phyloP scores from a whole-genome alignment of 1,140 invertebrate genomes.

The Pantala flavescens region DNA sequence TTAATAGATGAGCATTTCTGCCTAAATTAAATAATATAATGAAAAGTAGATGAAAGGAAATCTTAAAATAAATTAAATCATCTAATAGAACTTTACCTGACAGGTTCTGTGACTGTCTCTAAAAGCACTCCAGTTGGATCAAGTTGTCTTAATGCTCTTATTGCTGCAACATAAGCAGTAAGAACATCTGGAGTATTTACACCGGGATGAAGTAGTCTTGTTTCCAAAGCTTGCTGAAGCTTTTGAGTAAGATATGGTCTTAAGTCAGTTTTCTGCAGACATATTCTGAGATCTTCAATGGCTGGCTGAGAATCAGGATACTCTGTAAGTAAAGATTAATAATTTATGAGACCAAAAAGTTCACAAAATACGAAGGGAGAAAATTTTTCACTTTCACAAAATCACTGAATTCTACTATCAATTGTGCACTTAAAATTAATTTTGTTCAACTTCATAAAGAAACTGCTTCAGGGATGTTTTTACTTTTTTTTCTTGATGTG shows the following conservation, averaged over 20 bases:
- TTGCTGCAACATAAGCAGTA: slow-evolving; percentile 91
- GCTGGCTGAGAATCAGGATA: slow-evolving; percentile 92
- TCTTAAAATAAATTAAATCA: no score
- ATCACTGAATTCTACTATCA: no score
- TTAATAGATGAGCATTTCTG: no score
- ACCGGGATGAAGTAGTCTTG: slow-evolving; percentile 77
- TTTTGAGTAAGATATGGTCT: slow-evolving; percentile 61
- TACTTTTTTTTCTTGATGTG: no score
- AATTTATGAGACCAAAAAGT: neutral
- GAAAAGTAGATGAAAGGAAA: no score
- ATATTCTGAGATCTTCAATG: slow-evolving; percentile 77
- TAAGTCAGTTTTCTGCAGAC: slow-evolving; percentile 77
- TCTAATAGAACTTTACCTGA: slow-evolving; percentile 46
- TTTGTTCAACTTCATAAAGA: no score
- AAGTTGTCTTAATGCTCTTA: slow-evolving; percentile 79
- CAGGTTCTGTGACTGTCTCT: slow-evolving; percentile 89
- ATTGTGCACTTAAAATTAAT: no score
- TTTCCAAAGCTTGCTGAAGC: slow-evolving; percentile 67
- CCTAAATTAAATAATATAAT: no score
- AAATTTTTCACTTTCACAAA: no score
- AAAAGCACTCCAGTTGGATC: slow-evolving; percentile 89
- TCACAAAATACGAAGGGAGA: no score
- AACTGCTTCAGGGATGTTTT: no score
- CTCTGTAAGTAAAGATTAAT: slow-evolving; percentile 41
- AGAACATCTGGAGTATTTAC: slow-evolving; percentile 97